These are phyloP conservation scores for Cynaeus angustus DNA, from an alignment of 2,888 invertebrate species.

Conservation along the genomic window DNA sequence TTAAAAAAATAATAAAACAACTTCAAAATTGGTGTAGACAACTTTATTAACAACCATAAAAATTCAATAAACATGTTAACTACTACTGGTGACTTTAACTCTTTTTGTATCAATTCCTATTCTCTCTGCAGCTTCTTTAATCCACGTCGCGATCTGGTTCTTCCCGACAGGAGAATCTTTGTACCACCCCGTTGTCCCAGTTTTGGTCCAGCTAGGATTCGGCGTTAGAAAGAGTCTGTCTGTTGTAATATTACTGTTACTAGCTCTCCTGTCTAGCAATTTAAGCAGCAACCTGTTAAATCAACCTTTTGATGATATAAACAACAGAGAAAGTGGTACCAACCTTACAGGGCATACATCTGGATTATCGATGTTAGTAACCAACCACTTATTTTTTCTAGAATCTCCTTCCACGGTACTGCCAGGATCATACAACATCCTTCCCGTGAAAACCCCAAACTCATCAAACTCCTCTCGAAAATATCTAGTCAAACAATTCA, in stretches of 20 bases:
- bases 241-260: conserved; percentile 3
- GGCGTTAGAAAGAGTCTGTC: conserved; percentile 42
- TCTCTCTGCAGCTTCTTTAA: conserved; percentile 26
- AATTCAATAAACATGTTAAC: too few species aligned
- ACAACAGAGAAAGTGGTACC: conserved; percentile 12
- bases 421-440: conserved; percentile 9
- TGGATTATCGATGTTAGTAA: not conserved
- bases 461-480: not conserved
- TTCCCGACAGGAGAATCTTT: conserved; percentile 35
- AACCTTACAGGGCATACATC: conserved; percentile 32
- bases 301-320: too few species aligned
- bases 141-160: conserved; percentile 38
- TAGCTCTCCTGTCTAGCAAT: conserved; percentile 7
- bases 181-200: conserved; percentile 30
- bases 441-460: conserved; percentile 8
- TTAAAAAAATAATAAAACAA: too few species aligned
- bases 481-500: not conserved
- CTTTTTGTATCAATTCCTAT: conserved; percentile 34
- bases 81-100: not conserved
- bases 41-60: too few species aligned
- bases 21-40: too few species aligned
- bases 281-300: conserved; percentile 13
- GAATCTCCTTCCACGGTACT: too few species aligned
- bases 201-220: conserved; percentile 29
- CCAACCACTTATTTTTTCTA: conserved; percentile 13